A percentile compares a stretch with the other conserved stretches of the same genome.
These are phyloP conservation scores for Mongoloraphidia duomilia DNA, from an alignment of 2,888 invertebrate genomes.

Conservation along the genomic window DNA sequence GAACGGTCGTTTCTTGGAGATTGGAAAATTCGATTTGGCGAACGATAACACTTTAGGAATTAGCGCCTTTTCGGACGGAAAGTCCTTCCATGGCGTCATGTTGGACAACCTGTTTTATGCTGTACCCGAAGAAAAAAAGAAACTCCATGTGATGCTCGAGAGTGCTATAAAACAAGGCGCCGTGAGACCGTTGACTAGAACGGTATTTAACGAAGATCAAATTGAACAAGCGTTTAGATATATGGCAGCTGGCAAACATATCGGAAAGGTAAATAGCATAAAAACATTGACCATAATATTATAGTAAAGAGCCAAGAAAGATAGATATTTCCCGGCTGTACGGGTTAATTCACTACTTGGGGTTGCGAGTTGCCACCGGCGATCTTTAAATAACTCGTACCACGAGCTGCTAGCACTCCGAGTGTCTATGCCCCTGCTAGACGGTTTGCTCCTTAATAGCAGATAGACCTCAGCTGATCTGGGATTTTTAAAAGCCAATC, in stretches of 20 bases:
- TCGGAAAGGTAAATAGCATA: constrained; percentile 43
- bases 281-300: no score
- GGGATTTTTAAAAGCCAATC: no score
- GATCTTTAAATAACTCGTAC: no score
- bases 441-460: no score
- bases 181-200: constrained; percentile 51
- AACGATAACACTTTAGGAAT: constrained; percentile 48
- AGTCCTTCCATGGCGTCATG: constrained; percentile 64
- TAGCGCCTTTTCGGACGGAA: constrained; percentile 52
- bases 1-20: constrained; percentile 64
- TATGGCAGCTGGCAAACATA: constrained; percentile 58
- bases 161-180: constrained; percentile 46
- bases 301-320: no score
- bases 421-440: no score
- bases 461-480: no score
- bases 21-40: constrained; percentile 71
- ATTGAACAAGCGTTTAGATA: constrained; percentile 57
- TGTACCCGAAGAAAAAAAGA: constrained; percentile 31
- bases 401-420: no score
- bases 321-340: no score
- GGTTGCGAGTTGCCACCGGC: no score
- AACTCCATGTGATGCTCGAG: constrained; percentile 37
- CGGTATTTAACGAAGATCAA: constrained; percentile 47
- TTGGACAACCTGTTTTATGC: constrained; percentile 53
- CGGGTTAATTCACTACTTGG: no score